Base-by-base conservation (phyloP, 2,888 invertebrate species). In the Cremastinae sp. region DNA sequence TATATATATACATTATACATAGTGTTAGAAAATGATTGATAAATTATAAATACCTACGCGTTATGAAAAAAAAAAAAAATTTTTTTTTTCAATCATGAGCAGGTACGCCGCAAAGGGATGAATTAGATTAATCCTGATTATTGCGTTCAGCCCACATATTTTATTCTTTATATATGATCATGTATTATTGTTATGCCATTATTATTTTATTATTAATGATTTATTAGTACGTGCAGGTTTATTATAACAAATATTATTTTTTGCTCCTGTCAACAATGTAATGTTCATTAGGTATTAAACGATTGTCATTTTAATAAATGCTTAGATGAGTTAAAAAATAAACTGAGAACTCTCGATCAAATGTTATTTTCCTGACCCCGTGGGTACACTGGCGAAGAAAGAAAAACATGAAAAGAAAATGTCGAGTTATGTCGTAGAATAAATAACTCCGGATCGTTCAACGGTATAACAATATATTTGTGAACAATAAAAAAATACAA, bases 231-330 rank as follows among this genome's bases (percentile, higher is more conserved):
- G 49, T 66, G 8, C 76, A 77, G 77, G 73, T 61, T 79, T 78
- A 78, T 75, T 75, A 77, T 76, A 72, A 73, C 77, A 65, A 41
- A 41, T 20, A 56, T 20, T 49, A 18, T 35, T 37, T 56, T 59
- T 22, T 43, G 41, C 14, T 0, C 41, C 73, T 78, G 66, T 78
- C 77, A 68, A 79, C 78, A 74, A 73, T 74, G 77, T 78, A 80
- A 81, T 78, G 74, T 79, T 79, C 79, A 77, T 75, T 78, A 82
- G 79, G 71, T 56, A 78, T 78, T 79, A 83, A 78, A 79, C 77
- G 73, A 83, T 71, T 82, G 80, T 83, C 77, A 81, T 83, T 83
- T 81, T 81, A 83, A 82, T 81, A 83, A 83, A 83, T 80, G 78
- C 75, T 74, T 66, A 74, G 74, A 68, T 80, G 55, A 73, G 75